Base-by-base conservation (phyloP, 2,888 invertebrate genomes). In the Agelastica alni region DNA sequence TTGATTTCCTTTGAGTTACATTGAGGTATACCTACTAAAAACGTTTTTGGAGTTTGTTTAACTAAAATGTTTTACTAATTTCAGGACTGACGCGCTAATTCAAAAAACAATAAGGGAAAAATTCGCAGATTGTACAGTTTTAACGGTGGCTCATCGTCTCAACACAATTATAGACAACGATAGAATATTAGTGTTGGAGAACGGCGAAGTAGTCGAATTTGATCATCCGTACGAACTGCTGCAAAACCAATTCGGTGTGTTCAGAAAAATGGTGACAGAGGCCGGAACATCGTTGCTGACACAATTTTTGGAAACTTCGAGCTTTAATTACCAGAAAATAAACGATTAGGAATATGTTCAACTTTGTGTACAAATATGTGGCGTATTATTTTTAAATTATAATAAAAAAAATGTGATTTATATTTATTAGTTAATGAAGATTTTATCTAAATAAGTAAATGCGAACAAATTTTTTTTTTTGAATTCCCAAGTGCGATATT, bases 101-200 rank as follows among this genome's bases (percentile, higher is more conserved):
- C 91, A 91, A 70, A 80, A 79, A 26, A 88, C 89, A 1, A 91
- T 91, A 53, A 79, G 89, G 53, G 80, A 79, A 46, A 88, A 88
- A 71, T 91, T 91, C 70, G 81, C 80, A 2, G 79, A 84, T 10
- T 91, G 90, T 71, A 91, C 91, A 0, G 91, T 92, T 16, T 80
- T 92, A 26, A 91, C 91, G 1, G 89, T 92, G 39, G 92, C 92
- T 18, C 91, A 92, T 75, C 81, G 92, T 37, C 80, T 93, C 3
- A 86, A 92, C 69, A 92, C 92, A 0, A 87, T 93, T 44, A 91
- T 92, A 87, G 91, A 93, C 46, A n/a, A n/a, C 10, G 89, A 91
- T 77, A 83, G 85, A 76, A 87, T 92, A 49, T 72, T 92, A 63
- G 91, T 91, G 7, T 85, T 93, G 83, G 88, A 90, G 69, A 85